phyloP scores from a whole-genome alignment of 2,113 vertebrate species.

The Triplophysa rosa region DNA sequence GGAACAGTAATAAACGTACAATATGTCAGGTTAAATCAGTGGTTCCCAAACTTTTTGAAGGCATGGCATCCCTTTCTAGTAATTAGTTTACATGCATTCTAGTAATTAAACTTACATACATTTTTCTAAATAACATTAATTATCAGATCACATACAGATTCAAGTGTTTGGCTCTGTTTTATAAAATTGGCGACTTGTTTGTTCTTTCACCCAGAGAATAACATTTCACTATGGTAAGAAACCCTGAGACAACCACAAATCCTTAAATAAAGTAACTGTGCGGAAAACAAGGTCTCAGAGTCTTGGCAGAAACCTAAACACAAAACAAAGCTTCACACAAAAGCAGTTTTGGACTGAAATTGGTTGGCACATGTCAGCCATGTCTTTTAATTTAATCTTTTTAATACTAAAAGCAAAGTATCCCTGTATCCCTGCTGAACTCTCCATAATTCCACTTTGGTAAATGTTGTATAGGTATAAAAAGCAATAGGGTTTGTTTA shows the following conservation, averaged over 20 bases:
- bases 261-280: constrained; percentile 40
- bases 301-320: neutral
- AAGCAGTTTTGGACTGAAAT: neutral
- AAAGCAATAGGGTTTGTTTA: too few relatives aligned
- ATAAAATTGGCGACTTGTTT: constrained; percentile 1
- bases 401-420: neutral
- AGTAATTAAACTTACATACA: too few relatives aligned
- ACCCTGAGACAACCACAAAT: constrained; percentile 23
- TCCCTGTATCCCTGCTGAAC: neutral
- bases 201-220: constrained; percentile 18
- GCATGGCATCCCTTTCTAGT: too few relatives aligned
- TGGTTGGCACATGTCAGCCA: neutral
- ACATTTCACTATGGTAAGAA: constrained; percentile 22
- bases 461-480: too few relatives aligned
- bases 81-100: too few relatives aligned
- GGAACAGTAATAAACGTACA: too few relatives aligned
- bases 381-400: neutral
- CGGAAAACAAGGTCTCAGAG: constrained; percentile 33
- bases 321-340: neutral
- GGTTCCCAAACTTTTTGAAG: too few relatives aligned
- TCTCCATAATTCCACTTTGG: neutral
- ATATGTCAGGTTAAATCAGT: too few relatives aligned
- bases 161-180: neutral
- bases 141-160: constrained; percentile 9
- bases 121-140: constrained; percentile 1